Conservation (phyloP, 1,140 invertebrate species). For the Euwallacea fornicatus region DNA sequence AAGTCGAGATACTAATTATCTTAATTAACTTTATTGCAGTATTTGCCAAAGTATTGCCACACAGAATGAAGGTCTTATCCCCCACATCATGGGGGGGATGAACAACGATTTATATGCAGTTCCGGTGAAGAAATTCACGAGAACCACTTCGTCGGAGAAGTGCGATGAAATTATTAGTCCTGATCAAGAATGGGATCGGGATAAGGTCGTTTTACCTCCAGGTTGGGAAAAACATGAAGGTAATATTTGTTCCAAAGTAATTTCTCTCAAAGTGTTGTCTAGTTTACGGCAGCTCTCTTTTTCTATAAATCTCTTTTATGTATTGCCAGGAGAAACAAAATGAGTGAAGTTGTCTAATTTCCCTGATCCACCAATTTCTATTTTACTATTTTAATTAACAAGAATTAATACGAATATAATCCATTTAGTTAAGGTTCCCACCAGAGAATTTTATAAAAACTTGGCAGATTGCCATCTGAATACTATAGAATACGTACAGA, state of each 20-base stretch:
- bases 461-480: too few species aligned
- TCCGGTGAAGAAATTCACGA: conserved; percentile 66
- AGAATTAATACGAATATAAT: too few species aligned
- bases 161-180: conserved; percentile 48
- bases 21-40: conserved; percentile 48
- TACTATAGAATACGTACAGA: too few species aligned
- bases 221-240: conserved; percentile 95
- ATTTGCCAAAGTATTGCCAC: conserved; percentile 59
- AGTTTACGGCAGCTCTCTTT: too few species aligned
- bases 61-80: conserved; percentile 59
- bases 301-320: too few species aligned
- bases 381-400: too few species aligned
- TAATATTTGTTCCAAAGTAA: conserved; percentile 45
- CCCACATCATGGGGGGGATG: conserved; percentile 68
- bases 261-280: too few species aligned
- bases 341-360: too few species aligned
- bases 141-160: conserved; percentile 50
- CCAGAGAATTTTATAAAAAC: too few species aligned
- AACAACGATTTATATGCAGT: conserved; percentile 77
- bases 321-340: too few species aligned
- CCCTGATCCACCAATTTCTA: too few species aligned
- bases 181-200: conserved; percentile 55
- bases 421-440: too few species aligned
- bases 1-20: not conserved
- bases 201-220: conserved; percentile 64